phyloP scores from a whole-genome alignment of 2,797 vertebrate genomes.

The Peromyscus aztecus region DNA sequence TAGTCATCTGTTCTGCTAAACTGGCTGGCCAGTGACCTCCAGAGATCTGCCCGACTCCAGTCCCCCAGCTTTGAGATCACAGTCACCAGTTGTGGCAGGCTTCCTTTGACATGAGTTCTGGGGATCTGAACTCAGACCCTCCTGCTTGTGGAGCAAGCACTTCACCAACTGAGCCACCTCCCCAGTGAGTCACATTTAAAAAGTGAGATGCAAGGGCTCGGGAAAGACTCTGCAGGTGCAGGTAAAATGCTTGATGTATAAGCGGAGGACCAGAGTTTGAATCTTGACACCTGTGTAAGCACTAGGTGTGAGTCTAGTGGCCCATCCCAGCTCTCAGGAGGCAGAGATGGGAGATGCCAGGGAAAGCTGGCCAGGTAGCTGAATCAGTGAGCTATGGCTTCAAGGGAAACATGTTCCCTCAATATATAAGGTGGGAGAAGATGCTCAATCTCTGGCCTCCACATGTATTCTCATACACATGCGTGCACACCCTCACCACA shows the following conservation, averaged over 20 bases:
- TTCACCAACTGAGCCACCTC: background rate
- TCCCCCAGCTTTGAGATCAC: background rate
- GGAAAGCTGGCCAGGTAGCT: too few species aligned
- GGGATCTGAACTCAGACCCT: background rate
- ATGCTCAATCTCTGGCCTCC: too few species aligned
- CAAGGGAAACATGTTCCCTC: too few species aligned
- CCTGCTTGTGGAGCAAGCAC: background rate
- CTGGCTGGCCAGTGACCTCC: background rate
- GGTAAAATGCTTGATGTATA: background rate
- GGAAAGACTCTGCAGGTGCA: background rate
- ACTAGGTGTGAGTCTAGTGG: background rate
- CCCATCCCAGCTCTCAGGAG: too few species aligned
- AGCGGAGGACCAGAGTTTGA: background rate
- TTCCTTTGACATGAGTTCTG: background rate
- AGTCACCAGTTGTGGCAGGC: background rate
- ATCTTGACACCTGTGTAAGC: background rate
- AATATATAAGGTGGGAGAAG: too few species aligned
- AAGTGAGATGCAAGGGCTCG: background rate
- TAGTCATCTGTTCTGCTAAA: background rate
- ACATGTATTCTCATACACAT: too few species aligned
- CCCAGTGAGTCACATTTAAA: background rate
- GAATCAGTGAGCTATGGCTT: too few species aligned
- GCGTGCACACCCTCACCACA: too few species aligned
- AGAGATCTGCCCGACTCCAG: background rate
- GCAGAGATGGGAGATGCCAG: too few species aligned